Evolutionary conservation across 2,797 vertebrate species (phyloP).

Genomic region (Bradypus variegatus): DNA sequence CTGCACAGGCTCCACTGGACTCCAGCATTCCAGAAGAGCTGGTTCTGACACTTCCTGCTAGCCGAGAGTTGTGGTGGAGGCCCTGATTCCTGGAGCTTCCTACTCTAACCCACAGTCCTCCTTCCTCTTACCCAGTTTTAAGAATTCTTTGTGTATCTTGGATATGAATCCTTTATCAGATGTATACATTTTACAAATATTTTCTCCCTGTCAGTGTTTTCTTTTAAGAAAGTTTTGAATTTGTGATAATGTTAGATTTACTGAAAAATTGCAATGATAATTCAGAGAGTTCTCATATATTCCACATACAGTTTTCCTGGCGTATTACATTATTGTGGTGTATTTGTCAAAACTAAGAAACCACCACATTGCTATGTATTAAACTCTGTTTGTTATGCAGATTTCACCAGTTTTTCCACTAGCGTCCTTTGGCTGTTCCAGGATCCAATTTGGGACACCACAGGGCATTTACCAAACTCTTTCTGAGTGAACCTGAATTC

Average conservation of each 20-base stretch:
- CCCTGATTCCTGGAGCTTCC: too few relatives aligned
- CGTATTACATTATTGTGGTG: background rate
- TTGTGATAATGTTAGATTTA: background rate
- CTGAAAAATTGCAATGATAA: background rate
- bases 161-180: too few relatives aligned
- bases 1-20: too few relatives aligned
- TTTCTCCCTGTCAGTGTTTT: background rate
- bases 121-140: too few relatives aligned
- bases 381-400: background rate
- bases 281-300: background rate
- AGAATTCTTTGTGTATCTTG: too few relatives aligned
- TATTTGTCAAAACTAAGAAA: background rate
- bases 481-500: background rate
- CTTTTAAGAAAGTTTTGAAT: background rate
- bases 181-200: too few relatives aligned
- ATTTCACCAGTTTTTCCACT: background rate
- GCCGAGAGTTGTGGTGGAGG: too few relatives aligned
- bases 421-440: background rate
- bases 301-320: too few relatives aligned
- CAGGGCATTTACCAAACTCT: background rate
- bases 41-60: too few relatives aligned
- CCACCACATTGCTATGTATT: background rate
- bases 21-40: too few relatives aligned
- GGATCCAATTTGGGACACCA: background rate
- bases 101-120: too few relatives aligned